Conservation (phyloP, 2,888 invertebrate genomes). For the Chrysolina haemoptera region DNA sequence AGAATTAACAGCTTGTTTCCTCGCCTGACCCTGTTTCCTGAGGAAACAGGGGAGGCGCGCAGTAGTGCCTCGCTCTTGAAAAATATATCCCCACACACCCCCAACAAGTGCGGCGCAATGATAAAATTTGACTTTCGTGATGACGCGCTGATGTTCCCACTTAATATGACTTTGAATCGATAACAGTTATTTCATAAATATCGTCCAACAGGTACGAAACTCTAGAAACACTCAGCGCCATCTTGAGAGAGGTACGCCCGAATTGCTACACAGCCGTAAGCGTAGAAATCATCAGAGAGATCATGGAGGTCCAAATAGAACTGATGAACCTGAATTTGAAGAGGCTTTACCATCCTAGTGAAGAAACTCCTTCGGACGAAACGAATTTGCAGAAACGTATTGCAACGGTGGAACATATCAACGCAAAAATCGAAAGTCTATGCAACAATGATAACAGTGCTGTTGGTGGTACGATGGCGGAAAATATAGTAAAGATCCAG, state of each 20-base stretch:
- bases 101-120: no score
- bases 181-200: not conserved
- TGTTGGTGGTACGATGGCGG: not conserved
- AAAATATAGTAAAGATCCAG: conserved; percentile 9
- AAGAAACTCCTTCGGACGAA: conserved; percentile 27
- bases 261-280: conserved; percentile 71
- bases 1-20: no score
- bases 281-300: conserved; percentile 70
- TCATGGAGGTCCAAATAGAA: conserved; percentile 77
- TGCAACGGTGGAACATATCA: conserved; percentile 57
- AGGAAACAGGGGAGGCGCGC: no score
- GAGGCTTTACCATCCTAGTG: conserved; percentile 67
- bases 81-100: no score
- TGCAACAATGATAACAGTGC: conserved; percentile 22
- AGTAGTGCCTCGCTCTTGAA: no score
- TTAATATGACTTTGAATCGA: no score
- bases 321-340: conserved; percentile 76
- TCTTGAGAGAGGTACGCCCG: conserved; percentile 74
- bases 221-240: conserved; percentile 73
- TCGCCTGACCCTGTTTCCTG: no score
- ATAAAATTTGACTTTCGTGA: no score
- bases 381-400: conserved; percentile 49
- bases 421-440: conserved; percentile 52
- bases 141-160: no score
- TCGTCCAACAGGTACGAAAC: conserved; percentile 69